Evolutionary conservation across 23 tunicate species (phyloP).

Genomic region (Halocynthia roretzi): DNA sequence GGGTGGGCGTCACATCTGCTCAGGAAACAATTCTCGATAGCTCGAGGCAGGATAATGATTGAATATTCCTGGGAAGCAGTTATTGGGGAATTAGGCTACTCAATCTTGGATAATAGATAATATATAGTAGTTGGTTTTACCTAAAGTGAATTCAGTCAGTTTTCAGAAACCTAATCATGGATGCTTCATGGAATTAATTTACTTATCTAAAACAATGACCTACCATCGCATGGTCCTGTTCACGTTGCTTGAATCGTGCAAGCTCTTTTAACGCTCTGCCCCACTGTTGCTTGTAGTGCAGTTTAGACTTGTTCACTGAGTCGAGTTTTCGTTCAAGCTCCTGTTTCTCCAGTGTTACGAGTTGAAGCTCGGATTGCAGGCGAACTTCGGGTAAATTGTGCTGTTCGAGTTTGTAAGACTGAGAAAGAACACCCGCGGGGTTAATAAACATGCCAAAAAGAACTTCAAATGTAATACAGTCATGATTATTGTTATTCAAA

Average conservation of each 20-base stretch:
- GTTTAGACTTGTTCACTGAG: slow-evolving; percentile 76
- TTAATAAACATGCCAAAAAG: not conserved
- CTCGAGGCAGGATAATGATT: too few relatives aligned
- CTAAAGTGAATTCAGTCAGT: too few relatives aligned
- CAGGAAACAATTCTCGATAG: too few relatives aligned
- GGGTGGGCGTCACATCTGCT: too few relatives aligned
- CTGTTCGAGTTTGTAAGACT: slow-evolving; percentile 63
- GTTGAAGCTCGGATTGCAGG: slow-evolving; percentile 73
- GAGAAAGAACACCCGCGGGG: slow-evolving; percentile 12
- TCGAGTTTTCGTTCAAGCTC: slow-evolving; percentile 93
- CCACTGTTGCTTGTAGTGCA: slow-evolving; percentile 99
- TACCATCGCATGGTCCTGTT: slow-evolving; percentile 79
- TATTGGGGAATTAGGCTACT: too few relatives aligned
- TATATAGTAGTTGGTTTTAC: too few relatives aligned
- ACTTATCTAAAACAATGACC: not conserved
- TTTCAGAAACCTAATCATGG: too few relatives aligned
- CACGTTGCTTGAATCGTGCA: slow-evolving; percentile 79
- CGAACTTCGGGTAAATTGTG: slow-evolving; percentile 76
- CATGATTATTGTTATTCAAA: too few relatives aligned
- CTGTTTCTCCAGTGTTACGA: slow-evolving; percentile 58
- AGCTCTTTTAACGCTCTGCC: slow-evolving; percentile 84
- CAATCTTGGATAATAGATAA: too few relatives aligned
- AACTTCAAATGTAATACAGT: not conserved
- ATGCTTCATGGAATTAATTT: too few relatives aligned
- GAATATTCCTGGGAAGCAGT: too few relatives aligned